These are phyloP conservation scores for Siniperca scherzeri DNA, from an alignment of 2,797 vertebrate species.

Conservation along the genomic window DNA sequence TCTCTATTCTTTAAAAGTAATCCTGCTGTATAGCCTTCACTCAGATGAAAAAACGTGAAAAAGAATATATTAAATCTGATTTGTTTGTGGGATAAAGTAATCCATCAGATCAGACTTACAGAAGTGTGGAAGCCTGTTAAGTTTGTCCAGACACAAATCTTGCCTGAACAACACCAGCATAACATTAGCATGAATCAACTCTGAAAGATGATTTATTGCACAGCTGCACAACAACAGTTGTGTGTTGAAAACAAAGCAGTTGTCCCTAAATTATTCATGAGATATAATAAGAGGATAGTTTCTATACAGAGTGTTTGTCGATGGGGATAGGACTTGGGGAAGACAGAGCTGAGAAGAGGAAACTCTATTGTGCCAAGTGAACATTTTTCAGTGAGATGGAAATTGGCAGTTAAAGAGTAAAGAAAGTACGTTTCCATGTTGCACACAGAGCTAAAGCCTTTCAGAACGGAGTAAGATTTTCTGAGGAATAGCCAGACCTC, in stretches of 20 bases:
- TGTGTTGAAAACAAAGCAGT: constrained; percentile 64
- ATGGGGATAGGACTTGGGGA: constrained; percentile 32
- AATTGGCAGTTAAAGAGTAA: constrained; percentile 40
- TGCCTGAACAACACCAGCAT: constrained; percentile 52
- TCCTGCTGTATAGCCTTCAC: not conserved
- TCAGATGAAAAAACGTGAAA: not conserved
- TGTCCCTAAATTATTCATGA: constrained; percentile 70
- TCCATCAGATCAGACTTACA: constrained; percentile 28
- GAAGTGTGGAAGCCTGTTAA: constrained; percentile 31
- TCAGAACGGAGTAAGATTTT: constrained; percentile 39
- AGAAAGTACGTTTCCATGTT: constrained; percentile 35
- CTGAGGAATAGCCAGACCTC: constrained; percentile 45
- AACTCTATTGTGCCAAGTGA: constrained; percentile 29
- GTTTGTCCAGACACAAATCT: constrained; percentile 56
- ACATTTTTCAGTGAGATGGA: constrained; percentile 55
- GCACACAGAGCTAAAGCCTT: constrained; percentile 38
- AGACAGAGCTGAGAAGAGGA: constrained; percentile 13
- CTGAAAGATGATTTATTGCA: constrained; percentile 63
- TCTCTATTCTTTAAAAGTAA: not conserved
- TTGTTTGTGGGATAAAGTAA: constrained; percentile 31
- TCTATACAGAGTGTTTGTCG: constrained; percentile 32
- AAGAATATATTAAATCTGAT: constrained; percentile 17
- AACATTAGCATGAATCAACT: constrained; percentile 68
- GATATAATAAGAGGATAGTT: constrained; percentile 64
- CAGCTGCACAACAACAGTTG: constrained; percentile 52